Base-by-base conservation (phyloP, 2,888 invertebrate genomes). In the Chrysotoxum bicinctum region DNA sequence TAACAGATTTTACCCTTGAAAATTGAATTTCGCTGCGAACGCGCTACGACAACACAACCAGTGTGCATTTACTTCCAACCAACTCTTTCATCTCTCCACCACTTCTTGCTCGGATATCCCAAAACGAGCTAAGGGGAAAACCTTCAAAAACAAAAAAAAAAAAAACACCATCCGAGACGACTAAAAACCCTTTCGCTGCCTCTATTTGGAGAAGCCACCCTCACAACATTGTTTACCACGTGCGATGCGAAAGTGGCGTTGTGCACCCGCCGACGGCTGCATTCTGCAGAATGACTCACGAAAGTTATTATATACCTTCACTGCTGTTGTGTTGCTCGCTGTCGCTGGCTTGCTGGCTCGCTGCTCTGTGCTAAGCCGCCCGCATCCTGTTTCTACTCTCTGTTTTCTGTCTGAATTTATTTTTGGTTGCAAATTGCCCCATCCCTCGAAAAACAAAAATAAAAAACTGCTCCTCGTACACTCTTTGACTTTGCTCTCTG, bases 1-100 rank as follows among this genome's bases (percentile, higher is more conserved):
- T 69, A 68, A 72, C 70, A 35, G 56, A 72, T 54, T 77, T 85
- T 87, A 87, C 87, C 87, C 87, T 87, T 87, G 87, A 87, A 87
- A 87, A 87, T 80, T 84, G 21, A 72, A 79, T 79, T 84, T 79
- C 66, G 75, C 56, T 76, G 70, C 73, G 66, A 79, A 78, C 58
- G 56, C 79, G 72, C 70, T 32, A 68, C 66, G 74, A 73, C 77
- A 69, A 48, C 50, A 69, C 48, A 73, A 56, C 48, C 40, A 74
- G 50, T 75, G 30, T 79, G 78, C 83, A 83, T 83, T 74, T 83
- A 78, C 73, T 74, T 83, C 16, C 14, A 73, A 3, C 1, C 21
- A 35, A 50, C 69, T 56, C 52, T 40, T 76, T 76, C 60, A 68
- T 21, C 68, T 54, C 35, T 68, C 35, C 23, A 58, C 62, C 52